phyloP scores from a whole-genome alignment of 2,888 invertebrate species.

The Notodromas monacha region DNA sequence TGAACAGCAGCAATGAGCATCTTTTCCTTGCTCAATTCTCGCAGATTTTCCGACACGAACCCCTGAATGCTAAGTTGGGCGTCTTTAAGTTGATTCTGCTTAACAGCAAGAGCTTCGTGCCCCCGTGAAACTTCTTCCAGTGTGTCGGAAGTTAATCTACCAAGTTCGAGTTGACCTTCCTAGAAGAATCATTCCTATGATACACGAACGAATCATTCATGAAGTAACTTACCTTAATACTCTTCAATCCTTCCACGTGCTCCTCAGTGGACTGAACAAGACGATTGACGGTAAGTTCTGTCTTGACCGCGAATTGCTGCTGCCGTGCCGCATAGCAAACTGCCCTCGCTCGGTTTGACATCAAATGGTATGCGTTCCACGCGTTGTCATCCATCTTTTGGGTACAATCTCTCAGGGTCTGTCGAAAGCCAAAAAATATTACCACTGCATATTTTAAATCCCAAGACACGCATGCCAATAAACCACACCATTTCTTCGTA shows the following conservation, averaged over 20 bases:
- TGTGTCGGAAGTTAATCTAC: no score
- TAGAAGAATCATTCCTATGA: no score
- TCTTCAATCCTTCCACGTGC: slow-evolving; percentile 19
- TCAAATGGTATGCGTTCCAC: slow-evolving; percentile 33
- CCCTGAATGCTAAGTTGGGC: no score
- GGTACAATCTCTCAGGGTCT: slow-evolving; percentile 27
- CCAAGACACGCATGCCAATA: slow-evolving; percentile 8
- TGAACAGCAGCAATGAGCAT: no score
- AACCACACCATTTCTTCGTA: slow-evolving; percentile 23
- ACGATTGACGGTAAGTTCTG: slow-evolving; percentile 28
- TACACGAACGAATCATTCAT: no score
- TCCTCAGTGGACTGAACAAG: slow-evolving; percentile 22
- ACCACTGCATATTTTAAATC: slow-evolving; percentile 5
- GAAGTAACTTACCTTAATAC: slow-evolving; percentile 19
- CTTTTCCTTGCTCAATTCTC: no score
- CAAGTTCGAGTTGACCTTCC: no score
- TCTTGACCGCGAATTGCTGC: slow-evolving; percentile 27
- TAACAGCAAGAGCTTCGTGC: no score
- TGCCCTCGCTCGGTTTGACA: slow-evolving; percentile 30
- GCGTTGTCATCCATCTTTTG: slow-evolving; percentile 27
- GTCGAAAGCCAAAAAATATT: slow-evolving; percentile 10
- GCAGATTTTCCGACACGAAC: no score
- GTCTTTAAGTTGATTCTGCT: no score
- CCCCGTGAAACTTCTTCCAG: no score
- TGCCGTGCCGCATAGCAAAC: slow-evolving; percentile 29